A percentile compares a stretch with the other conserved stretches of the same genome.
These are phyloP conservation scores for Carabus problematicus DNA, from an alignment of 2,888 invertebrate genomes.

Conservation along the genomic window DNA sequence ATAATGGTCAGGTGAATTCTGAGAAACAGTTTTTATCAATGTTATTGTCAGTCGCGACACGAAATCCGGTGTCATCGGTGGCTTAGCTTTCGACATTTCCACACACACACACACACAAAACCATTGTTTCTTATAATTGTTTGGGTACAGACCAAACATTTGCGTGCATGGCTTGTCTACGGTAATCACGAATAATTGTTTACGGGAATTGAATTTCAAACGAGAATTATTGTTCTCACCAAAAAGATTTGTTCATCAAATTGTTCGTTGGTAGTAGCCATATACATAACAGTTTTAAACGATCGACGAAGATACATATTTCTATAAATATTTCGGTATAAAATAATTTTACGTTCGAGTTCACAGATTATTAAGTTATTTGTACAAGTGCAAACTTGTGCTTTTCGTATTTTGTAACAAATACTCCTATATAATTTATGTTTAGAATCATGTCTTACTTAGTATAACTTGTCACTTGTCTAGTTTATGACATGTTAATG, in stretches of 20 bases:
- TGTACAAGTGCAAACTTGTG: no score
- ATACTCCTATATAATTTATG: no score
- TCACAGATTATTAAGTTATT: no score
- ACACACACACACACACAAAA: conserved; percentile 26
- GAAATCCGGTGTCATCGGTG: conserved; percentile 11
- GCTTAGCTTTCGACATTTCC: conserved; percentile 23
- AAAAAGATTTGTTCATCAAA: background rate
- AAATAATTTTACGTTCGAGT: no score
- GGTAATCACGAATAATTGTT: conserved; percentile 19
- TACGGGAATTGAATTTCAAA: conserved; percentile 18
- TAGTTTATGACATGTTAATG: no score
- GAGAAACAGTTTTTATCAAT: conserved; percentile 25
- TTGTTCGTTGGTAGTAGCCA: background rate
- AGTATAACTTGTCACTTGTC: no score
- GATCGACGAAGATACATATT: no score
- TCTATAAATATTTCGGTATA: no score
- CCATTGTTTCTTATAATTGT: conserved; percentile 34
- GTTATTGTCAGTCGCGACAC: conserved; percentile 27
- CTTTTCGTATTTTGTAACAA: no score
- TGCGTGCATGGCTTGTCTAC: conserved; percentile 19
- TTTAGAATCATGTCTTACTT: no score
- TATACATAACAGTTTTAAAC: conserved; percentile 2
- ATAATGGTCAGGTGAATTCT: conserved; percentile 19
- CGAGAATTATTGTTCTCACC: background rate
- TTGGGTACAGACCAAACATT: conserved; percentile 21